Conservation (phyloP, 2,888 invertebrate species). For the Oeneis ivallda region DNA sequence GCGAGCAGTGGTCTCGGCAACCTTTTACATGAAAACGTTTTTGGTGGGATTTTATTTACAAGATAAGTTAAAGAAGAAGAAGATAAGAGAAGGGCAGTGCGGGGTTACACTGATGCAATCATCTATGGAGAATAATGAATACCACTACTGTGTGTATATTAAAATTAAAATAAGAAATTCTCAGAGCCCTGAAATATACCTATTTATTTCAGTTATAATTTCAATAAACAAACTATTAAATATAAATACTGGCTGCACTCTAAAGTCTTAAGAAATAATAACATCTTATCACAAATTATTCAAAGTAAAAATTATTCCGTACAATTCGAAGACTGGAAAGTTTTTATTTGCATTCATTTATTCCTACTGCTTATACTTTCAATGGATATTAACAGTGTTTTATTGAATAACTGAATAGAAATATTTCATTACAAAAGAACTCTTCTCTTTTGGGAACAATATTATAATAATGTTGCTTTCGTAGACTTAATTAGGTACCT, state of each 20-base stretch:
- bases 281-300: not conserved
- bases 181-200: too few species aligned
- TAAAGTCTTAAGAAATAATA: not conserved
- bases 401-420: slow-evolving; percentile 17
- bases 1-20: too few species aligned
- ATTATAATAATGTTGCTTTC: not conserved
- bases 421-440: not conserved
- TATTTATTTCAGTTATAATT: not conserved
- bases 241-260: not conserved
- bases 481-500: too few species aligned
- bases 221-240: not conserved
- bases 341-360: slow-evolving; percentile 14
- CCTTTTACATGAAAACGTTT: too few species aligned
- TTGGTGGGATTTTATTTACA: too few species aligned
- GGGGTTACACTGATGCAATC: too few species aligned
- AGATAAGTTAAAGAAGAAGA: too few species aligned
- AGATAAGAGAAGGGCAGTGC: too few species aligned
- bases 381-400: slow-evolving; percentile 3
- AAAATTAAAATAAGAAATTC: too few species aligned
- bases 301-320: slow-evolving; percentile 1
- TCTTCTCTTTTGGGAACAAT: not conserved
- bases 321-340: not conserved
- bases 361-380: not conserved
- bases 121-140: too few species aligned
- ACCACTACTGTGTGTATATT: too few species aligned